Conservation (phyloP, 2,888 invertebrate species). For the Drosophila parthenogenetica region DNA sequence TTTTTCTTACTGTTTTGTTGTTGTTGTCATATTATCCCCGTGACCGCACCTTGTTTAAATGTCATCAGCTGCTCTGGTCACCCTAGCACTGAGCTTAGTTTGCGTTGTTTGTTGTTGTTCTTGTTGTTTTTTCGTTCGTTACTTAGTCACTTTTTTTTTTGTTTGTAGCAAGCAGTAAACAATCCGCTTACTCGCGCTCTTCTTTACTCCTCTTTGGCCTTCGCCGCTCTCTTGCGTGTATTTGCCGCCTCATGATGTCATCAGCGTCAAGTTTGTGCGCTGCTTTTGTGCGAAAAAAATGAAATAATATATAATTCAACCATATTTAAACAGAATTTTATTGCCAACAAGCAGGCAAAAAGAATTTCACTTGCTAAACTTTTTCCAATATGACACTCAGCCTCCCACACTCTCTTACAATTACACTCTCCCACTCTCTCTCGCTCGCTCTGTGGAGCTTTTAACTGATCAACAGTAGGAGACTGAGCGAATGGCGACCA, state of each 20-base stretch:
- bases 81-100: slow-evolving; percentile 12
- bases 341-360: slow-evolving; percentile 9
- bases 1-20: slow-evolving; percentile 1
- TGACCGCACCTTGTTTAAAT: slow-evolving; percentile 45
- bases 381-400: slow-evolving; percentile 10
- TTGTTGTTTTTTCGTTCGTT: slow-evolving; percentile 22
- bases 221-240: slow-evolving; percentile 29
- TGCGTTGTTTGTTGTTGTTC: slow-evolving; percentile 3
- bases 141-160: slow-evolving; percentile 44
- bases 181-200: slow-evolving; percentile 30
- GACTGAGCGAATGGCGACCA: not conserved
- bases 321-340: slow-evolving; percentile 34
- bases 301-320: slow-evolving; percentile 24
- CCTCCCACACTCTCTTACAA: not conserved
- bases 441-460: slow-evolving; percentile 6
- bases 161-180: slow-evolving; percentile 38
- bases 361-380: slow-evolving; percentile 38
- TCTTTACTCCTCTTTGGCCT: slow-evolving; percentile 21
- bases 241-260: slow-evolving; percentile 51
- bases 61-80: slow-evolving; percentile 40
- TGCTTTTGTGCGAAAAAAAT: slow-evolving; percentile 29
- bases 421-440: not conserved
- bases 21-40: slow-evolving; percentile 38
- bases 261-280: slow-evolving; percentile 38
- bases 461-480: slow-evolving; percentile 19